Evolutionary conservation across 2,888 invertebrate genomes (phyloP), one percentile per base, ranked within the genome.

Genomic region (Vanessa cardui): DNA sequence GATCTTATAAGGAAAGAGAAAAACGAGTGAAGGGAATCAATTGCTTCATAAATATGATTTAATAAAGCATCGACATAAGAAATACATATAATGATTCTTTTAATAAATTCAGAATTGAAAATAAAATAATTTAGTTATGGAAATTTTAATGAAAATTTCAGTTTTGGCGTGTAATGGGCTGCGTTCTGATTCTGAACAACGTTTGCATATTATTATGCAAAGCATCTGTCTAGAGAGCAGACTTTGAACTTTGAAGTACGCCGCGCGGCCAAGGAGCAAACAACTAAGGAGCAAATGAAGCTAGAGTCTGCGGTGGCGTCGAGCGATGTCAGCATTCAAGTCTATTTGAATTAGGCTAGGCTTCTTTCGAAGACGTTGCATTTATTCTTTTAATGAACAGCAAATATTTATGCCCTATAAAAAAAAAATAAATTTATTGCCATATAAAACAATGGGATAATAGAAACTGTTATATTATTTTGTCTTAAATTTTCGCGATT

Each of bases 291-390:
- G 78, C 83, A 84, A 84, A 84, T 83, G 88, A 87, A 83, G 84
- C 87, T 86, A 88, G 86, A 82, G 80, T 80, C 77, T 76, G 81
- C 77, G 81, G 73, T 79, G 77, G 64, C 64, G 64, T 63, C 80
- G 77, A 77, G 81, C 86, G 85, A 88, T 85, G 87, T 86, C 85
- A 86, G 82, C 80, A 74, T 79, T 77, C 72, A 26, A 31, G 75
- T 73, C 64, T 78, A 77, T 83, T 82, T 84, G 80, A 83, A 83
- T 82, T 79, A 74, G 54, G 65, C 59, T 79, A 74, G 54, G 65
- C 59, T n/a, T 33, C 44, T 56, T 47, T 12, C n/a, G 62, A 15
- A 60, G 5, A 18, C 15, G 18, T 1, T 59, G n/a, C 16, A 7
- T 18, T 49, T 49, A n/a, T 6, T 7, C 8, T 39, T 39, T 39